Evolutionary conservation across 1,140 invertebrate species (phyloP).

Genomic region (Drosophila triauraria): DNA sequence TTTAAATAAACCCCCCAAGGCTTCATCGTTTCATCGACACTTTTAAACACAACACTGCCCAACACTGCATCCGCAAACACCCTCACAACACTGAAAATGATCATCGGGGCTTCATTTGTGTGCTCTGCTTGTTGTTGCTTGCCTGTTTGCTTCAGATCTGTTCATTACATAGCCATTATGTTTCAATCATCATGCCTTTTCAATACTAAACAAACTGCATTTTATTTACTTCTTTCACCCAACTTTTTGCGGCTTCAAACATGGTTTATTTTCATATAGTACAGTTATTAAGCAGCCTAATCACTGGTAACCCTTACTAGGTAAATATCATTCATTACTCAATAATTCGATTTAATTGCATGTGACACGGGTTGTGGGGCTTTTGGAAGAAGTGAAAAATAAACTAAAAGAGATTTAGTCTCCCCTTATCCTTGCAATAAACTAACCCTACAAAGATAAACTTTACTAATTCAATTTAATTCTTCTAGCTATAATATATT

Average conservation of each 20-base stretch:
- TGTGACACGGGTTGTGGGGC: not conserved
- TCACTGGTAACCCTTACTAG: constrained; percentile 73
- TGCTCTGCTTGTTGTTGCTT: constrained; percentile 82
- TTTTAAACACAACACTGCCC: constrained; percentile 13
- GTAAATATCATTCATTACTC: constrained; percentile 63
- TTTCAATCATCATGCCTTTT: constrained; percentile 11
- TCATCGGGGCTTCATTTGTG: constrained; percentile 58
- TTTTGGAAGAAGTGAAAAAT: not conserved
- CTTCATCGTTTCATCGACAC: constrained; percentile 14
- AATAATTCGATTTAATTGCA: constrained; percentile 25
- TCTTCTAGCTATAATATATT: constrained; percentile 77
- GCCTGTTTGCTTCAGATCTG: constrained; percentile 81
- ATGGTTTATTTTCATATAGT: constrained; percentile 52
- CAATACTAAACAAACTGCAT: constrained; percentile 34
- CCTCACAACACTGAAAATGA: constrained; percentile 16
- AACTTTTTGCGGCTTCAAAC: constrained; percentile 45
- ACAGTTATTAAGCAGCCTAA: constrained; percentile 77
- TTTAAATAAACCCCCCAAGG: not conserved
- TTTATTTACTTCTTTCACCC: constrained; percentile 44
- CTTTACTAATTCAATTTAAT: constrained; percentile 26
- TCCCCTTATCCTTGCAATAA: not conserved
- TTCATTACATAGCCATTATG: constrained; percentile 51
- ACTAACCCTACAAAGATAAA: not conserved
- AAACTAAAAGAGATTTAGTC: not conserved
- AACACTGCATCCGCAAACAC: constrained; percentile 27